Conservation (phyloP, 2,797 vertebrate genomes). For the Nannoperca obscura region DNA sequence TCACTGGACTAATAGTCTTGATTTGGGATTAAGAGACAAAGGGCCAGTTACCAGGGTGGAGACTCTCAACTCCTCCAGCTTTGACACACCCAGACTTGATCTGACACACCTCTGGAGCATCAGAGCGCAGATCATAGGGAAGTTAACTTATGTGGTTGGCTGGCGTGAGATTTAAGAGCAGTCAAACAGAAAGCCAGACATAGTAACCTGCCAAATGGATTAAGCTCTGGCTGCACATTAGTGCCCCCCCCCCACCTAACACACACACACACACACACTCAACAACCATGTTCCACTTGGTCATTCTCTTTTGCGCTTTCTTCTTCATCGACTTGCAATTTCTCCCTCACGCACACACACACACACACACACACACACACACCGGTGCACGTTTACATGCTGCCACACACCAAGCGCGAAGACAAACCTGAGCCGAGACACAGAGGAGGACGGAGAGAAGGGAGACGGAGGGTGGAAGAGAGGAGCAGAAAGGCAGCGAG, state of each 20-base stretch:
- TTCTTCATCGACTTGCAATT: conserved; percentile 26
- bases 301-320: conserved; percentile 30
- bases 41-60: conserved; percentile 35
- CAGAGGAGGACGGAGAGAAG: conserved; percentile 24
- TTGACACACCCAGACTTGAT: conserved; percentile 64
- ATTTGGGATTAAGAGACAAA: conserved; percentile 69
- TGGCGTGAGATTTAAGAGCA: conserved; percentile 77
- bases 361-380: conserved; percentile 9
- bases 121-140: conserved; percentile 68
- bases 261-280: background rate
- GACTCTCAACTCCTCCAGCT: conserved; percentile 36
- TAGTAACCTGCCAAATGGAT: conserved; percentile 74
- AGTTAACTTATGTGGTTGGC: conserved; percentile 72
- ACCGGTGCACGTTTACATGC: background rate
- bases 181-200: conserved; percentile 75
- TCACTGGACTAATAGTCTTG: conserved; percentile 65
- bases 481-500: conserved; percentile 31
- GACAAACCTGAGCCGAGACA: conserved; percentile 33
- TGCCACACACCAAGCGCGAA: conserved; percentile 22
- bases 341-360: background rate
- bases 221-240: conserved; percentile 55
- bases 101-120: conserved; percentile 65
- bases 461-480: background rate
- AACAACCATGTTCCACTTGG: conserved; percentile 17
- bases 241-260: background rate